Evolutionary conservation across 2,888 invertebrate species (phyloP).

Genomic region (Melangyna quadrimaculata): DNA sequence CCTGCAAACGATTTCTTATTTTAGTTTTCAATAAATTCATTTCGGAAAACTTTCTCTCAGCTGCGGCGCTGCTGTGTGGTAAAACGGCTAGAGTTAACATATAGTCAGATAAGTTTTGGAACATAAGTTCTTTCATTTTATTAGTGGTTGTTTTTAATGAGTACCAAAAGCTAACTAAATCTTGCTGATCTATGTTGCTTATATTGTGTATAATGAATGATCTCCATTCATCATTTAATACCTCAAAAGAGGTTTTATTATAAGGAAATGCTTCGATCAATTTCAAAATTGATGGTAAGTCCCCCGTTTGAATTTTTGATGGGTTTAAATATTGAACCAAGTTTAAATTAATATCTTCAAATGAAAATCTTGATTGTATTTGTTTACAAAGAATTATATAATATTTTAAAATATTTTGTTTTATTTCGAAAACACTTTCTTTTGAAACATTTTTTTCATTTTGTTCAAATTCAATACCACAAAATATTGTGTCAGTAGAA

Average conservation of each 20-base stretch:
- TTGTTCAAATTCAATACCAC: too few relatives aligned
- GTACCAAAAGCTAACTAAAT: constrained; percentile 8
- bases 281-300: constrained; percentile 16
- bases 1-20: constrained; percentile 12
- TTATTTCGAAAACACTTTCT: too few relatives aligned
- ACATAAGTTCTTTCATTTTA: neutral
- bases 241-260: neutral
- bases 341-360: neutral
- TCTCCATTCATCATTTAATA: constrained; percentile 25
- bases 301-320: constrained; percentile 7
- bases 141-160: neutral
- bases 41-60: constrained; percentile 30
- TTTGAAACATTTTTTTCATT: too few relatives aligned
- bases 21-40: constrained; percentile 22
- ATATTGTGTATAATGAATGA: constrained; percentile 25
- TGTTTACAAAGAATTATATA: constrained; percentile 11
- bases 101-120: neutral
- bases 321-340: constrained; percentile 30
- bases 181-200: constrained; percentile 6
- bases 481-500: too few relatives aligned
- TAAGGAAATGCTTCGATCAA: constrained; percentile 4
- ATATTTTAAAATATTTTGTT: too few relatives aligned
- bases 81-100: constrained; percentile 19
- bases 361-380: constrained; percentile 20
- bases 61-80: constrained; percentile 32